Evolutionary conservation across 2,797 vertebrate species (phyloP).

Genomic region (Hemitrygon akajei): DNA sequence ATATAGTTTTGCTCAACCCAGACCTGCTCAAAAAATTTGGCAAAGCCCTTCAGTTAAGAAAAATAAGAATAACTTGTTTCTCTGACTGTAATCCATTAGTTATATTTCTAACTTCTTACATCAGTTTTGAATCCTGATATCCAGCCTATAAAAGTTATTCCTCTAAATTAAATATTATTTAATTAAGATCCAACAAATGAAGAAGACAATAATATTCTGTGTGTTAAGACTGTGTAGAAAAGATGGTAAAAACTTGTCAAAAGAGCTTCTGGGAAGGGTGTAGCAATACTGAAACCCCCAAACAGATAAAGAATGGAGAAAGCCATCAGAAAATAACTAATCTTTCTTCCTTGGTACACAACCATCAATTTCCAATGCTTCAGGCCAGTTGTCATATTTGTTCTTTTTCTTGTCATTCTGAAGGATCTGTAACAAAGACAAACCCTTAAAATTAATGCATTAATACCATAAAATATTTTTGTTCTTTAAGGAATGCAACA

Average conservation of each 20-base stretch:
- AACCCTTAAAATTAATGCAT: not conserved
- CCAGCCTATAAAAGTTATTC: not conserved
- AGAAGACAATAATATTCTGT: not conserved
- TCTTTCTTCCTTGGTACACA: slow-evolving; percentile 61
- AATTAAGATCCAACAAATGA: not conserved
- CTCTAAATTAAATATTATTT: not conserved
- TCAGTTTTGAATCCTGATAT: not conserved
- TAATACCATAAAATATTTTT: not conserved
- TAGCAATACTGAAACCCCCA: not conserved
- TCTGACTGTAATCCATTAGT: not conserved
- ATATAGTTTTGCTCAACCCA: not conserved
- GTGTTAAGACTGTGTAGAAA: not conserved
- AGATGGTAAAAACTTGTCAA: not conserved
- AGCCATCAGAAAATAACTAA: slow-evolving; percentile 41
- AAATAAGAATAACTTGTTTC: too few species aligned
- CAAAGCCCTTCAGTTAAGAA: not conserved
- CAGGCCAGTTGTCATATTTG: slow-evolving; percentile 72
- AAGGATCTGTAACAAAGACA: slow-evolving; percentile 53
- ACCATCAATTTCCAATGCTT: slow-evolving; percentile 65
- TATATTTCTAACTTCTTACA: not conserved
- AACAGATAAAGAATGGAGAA: not conserved
- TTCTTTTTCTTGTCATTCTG: slow-evolving; percentile 61
- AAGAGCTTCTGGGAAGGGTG: not conserved
- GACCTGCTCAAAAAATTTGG: not conserved
- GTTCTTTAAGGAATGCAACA: too few species aligned